phyloP scores from a whole-genome alignment of 2,113 vertebrate species.

The Cisticola juncidis region DNA sequence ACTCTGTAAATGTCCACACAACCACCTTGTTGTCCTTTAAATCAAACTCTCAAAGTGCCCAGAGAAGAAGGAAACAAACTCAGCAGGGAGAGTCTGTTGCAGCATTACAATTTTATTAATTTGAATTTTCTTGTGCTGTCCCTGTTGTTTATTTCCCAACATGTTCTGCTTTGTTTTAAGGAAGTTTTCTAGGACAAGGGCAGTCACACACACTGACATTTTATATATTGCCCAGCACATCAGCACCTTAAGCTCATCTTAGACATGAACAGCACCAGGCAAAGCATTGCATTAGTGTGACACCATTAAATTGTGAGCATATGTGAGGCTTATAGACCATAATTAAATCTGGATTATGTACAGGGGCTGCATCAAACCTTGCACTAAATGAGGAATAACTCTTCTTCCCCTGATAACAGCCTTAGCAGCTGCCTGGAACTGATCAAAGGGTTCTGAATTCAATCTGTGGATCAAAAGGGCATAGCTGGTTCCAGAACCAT shows the following conservation, averaged over 20 bases:
- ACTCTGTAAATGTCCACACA: background rate
- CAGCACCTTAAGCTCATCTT: background rate
- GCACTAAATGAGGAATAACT: background rate
- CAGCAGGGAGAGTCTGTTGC: accelerated
- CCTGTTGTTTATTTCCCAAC: background rate
- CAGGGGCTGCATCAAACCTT: background rate
- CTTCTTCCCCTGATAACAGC: background rate
- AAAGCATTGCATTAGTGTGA: background rate
- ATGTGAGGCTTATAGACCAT: background rate
- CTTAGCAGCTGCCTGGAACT: background rate
- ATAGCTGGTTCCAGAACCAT: background rate
- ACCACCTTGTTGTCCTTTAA: background rate
- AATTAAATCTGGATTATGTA: background rate
- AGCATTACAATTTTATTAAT: background rate
- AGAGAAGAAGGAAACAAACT: background rate
- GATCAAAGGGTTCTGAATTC: background rate
- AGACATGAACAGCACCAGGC: background rate
- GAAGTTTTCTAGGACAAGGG: background rate
- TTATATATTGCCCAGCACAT: background rate
- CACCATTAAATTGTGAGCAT: background rate
- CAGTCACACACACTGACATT: background rate
- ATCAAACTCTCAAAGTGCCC: background rate
- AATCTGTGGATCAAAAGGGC: background rate
- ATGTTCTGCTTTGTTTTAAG: background rate
- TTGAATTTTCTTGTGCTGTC: background rate